Conservation (phyloP, 1,140 invertebrate genomes). For the Lamellibrachia luymesi region DNA sequence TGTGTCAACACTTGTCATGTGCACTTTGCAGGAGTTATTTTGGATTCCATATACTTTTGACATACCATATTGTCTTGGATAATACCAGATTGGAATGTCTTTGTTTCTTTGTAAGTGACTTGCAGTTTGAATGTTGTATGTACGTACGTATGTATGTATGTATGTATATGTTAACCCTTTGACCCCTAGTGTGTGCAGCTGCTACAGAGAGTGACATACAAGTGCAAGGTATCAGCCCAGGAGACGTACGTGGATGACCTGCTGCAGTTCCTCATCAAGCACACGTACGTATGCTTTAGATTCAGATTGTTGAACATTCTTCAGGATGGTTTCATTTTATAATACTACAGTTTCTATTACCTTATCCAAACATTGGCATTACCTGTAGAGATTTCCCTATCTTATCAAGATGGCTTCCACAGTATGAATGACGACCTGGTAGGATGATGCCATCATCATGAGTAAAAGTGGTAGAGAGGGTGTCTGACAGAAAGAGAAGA, state of each 20-base stretch:
- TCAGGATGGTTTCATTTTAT: too few relatives aligned
- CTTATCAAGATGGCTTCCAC: too few relatives aligned
- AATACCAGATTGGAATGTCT: neutral
- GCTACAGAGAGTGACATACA: slow-evolving; percentile 48
- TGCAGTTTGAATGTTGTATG: too few relatives aligned
- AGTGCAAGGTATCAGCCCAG: slow-evolving; percentile 42
- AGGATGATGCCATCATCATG: too few relatives aligned
- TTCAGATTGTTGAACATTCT: too few relatives aligned
- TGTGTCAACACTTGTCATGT: neutral
- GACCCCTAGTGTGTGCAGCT: slow-evolving; percentile 44
- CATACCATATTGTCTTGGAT: neutral
- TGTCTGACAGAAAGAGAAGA: too few relatives aligned
- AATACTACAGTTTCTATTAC: too few relatives aligned
- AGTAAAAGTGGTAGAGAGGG: too few relatives aligned
- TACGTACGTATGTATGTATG: too few relatives aligned
- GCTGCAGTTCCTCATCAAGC: slow-evolving; percentile 40
- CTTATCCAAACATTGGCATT: too few relatives aligned
- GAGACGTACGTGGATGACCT: slow-evolving; percentile 46
- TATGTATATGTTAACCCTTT: neutral
- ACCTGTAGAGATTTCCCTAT: too few relatives aligned
- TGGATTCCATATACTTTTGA: neutral
- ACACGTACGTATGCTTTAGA: slow-evolving; percentile 41
- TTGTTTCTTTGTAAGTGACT: neutral
- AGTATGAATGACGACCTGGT: too few relatives aligned
- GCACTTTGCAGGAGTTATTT: neutral